Evolutionary conservation across 2,113 vertebrate species (phyloP), one percentile per base, ranked within the genome.

Genomic region (Pollachius pollachius): DNA sequence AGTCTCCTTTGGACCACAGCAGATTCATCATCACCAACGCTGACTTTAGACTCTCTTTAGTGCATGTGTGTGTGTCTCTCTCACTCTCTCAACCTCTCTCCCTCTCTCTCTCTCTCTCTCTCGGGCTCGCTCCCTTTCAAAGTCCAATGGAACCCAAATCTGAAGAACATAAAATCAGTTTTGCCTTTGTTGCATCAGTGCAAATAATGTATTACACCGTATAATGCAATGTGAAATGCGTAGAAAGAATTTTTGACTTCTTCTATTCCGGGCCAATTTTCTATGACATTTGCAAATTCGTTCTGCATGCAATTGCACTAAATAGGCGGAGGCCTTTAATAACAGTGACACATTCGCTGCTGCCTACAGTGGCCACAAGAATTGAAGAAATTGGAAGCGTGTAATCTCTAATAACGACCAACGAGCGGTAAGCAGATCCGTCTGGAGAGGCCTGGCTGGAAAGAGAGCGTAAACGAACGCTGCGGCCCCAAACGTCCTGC

Each of bases 381-480:
- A 64, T 71, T 79, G 65, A 79, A 72, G 71, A 23, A 27, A 80
- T 78, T 73, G 72, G 13, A 77, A 69, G 54, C 61, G 68, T 80
- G 74, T 74, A 69, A 69, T 76, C 69, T 80, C 81, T 85, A 84
- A 88, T 84, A 78, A 61, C 15, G 73, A 86, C 76, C 81, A 72
- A 41, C 74, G 17, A 18, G 58, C 82, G 83, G 71, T 84, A 75
- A 87, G 89, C 63, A 78, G 70, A 80, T 67, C 48, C 78, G 81
- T 83, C 82, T 88, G 81, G 73, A 69, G 68, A 59, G 41, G 70
- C 64, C 76, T 65, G 60, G 72, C 72, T 76, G 27, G 71, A 83
- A 80, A 85, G 66, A 71, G 76, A 85, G 77, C 81, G 84, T 81
- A 74, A 83, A 83, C 84, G 78, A 72, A 83, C 69, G n/a, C 18